Conservation (phyloP, 1,140 invertebrate genomes). For the Trigoniulus corallinus region DNA sequence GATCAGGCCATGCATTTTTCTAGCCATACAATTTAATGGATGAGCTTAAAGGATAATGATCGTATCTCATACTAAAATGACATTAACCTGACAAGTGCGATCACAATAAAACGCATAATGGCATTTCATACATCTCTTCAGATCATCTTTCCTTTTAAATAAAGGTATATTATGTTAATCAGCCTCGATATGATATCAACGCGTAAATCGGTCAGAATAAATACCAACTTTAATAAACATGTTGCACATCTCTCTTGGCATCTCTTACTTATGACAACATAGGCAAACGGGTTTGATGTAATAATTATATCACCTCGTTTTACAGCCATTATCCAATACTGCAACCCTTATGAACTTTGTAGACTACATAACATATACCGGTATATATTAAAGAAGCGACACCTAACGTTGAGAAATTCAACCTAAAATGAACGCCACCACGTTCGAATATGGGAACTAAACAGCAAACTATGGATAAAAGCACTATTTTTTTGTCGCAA, state of each 20-base stretch:
- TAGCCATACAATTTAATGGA: background rate
- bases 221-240: slow-evolving; percentile 5
- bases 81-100: slow-evolving; percentile 10
- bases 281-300: slow-evolving; percentile 7
- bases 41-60: background rate
- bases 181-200: too few species aligned
- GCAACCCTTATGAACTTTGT: background rate
- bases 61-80: background rate
- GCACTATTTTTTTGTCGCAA: background rate
- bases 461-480: background rate
- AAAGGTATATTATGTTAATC: background rate
- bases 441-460: too few species aligned
- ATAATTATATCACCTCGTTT: slow-evolving; percentile 7
- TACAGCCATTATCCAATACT: background rate
- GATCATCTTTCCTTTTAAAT: background rate
- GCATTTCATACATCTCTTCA: slow-evolving; percentile 10
- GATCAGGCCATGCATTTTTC: slow-evolving; percentile 1
- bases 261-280: background rate
- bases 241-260: background rate
- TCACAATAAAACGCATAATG: slow-evolving; percentile 10
- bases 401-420: too few species aligned
- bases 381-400: too few species aligned
- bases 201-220: background rate
- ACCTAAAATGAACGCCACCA: too few species aligned
- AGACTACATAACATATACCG: background rate